Evolutionary conservation across 2,888 invertebrate genomes (phyloP), one percentile per base, ranked within the genome.

Genomic region (Hemistola chrysoprasaria): DNA sequence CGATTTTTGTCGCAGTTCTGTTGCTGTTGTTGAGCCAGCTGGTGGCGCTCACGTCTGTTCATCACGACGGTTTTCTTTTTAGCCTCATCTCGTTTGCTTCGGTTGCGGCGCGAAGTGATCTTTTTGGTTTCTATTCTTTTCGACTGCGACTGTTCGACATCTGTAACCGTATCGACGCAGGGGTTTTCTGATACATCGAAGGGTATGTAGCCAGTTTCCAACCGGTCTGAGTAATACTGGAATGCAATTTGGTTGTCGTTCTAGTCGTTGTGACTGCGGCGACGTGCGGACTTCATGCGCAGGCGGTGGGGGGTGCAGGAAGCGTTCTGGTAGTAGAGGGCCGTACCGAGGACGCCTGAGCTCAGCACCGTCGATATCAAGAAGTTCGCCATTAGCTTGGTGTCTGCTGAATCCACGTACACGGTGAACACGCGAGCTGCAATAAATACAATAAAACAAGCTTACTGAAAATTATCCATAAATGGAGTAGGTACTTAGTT

Each of bases 401-500:
- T 54, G 71, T 97, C 97, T 1, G 91, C 92, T 0, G 96, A 95
- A 67, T 95, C 95, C 66, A 96, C 87, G 65, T 91, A 92, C 37
- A 95, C 93, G 0, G 96, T 96, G 70, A 94, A 95, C 16, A 96
- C 90, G 37, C 96, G 92, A 30, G 94, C 96, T 96, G 85, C 37
- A 92, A 87, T 11, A 24, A 37, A n/a, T n/a, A n/a, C n/a, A n/a
- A n/a, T n/a, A n/a, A n/a, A n/a, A n/a, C n/a, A n/a, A n/a, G n/a
- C n/a, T n/a, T n/a, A n/a, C n/a, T n/a, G n/a, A n/a, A n/a, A n/a
- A n/a, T n/a, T n/a, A n/a, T n/a, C n/a, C n/a, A n/a, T n/a, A n/a
- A n/a, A n/a, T n/a, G n/a, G n/a, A n/a, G n/a, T n/a, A n/a, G n/a
- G n/a, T 11, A n/a, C 1, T n/a, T 9, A 22, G 4, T 11, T 8